Conservation (phyloP, 2,113 vertebrate species). For the Leptocoma aspasia region DNA sequence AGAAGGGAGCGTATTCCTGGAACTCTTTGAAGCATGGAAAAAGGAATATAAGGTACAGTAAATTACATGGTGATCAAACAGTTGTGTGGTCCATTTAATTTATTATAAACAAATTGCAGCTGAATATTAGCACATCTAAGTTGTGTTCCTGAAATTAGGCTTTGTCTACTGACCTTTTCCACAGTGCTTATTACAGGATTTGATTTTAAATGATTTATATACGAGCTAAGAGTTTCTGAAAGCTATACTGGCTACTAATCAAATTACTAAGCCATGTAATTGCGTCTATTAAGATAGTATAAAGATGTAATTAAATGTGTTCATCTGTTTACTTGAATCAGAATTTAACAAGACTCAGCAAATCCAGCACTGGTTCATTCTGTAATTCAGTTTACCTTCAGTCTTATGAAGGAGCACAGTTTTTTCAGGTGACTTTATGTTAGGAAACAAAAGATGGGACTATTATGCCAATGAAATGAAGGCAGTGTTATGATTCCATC, state of each 20-base stretch:
- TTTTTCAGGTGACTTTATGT: not conserved
- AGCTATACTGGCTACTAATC: not conserved
- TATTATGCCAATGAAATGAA: not conserved
- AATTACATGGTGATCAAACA: not conserved
- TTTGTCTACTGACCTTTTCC: not conserved
- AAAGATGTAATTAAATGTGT: not conserved
- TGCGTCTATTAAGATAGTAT: not conserved
- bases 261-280: not conserved
- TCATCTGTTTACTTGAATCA: not conserved
- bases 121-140: not conserved
- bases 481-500: not conserved
- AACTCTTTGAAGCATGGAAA: conserved; percentile 95
- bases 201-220: not conserved
- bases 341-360: not conserved
- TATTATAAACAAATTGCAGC: not conserved
- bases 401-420: not conserved
- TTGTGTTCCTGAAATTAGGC: not conserved
- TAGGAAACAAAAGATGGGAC: not conserved
- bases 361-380: not conserved
- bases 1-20: conserved; percentile 90
- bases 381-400: not conserved
- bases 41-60: conserved; percentile 94
- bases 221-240: not conserved
- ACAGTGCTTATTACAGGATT: not conserved
- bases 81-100: not conserved